These are phyloP conservation scores for Nannobrachium achirus DNA, from an alignment of 2,113 vertebrate genomes.

Conservation along the genomic window DNA sequence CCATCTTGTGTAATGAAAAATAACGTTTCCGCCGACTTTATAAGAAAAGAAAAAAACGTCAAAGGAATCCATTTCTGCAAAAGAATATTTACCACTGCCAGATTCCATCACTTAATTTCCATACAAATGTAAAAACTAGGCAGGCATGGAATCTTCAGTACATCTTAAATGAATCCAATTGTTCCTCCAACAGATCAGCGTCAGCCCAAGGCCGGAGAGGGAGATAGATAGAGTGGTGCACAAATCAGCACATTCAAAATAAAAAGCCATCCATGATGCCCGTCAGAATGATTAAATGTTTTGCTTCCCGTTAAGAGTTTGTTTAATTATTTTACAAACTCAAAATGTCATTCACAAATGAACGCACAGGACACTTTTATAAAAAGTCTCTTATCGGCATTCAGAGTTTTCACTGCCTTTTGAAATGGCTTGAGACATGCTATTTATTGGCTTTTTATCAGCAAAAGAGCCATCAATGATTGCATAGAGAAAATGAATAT, in stretches of 20 bases:
- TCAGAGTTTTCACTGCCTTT: not conserved
- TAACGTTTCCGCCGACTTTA: conserved; percentile 76
- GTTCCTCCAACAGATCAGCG: conserved; percentile 69
- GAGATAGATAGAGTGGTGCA: conserved; percentile 53
- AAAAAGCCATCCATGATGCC: conserved; percentile 57
- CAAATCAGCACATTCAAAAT: conserved; percentile 77
- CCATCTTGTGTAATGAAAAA: conserved; percentile 45
- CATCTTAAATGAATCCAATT: conserved; percentile 81
- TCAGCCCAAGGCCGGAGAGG: conserved; percentile 56
- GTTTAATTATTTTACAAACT: too few species aligned
- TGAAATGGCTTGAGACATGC: not conserved
- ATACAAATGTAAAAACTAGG: conserved; percentile 79
- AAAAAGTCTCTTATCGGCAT: conserved; percentile 11
- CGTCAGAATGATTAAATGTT: conserved; percentile 64
- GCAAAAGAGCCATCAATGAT: not conserved
- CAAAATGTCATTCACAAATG: too few species aligned
- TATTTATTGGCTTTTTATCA: not conserved
- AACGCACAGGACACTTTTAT: not conserved
- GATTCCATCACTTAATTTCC: conserved; percentile 83
- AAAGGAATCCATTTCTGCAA: conserved; percentile 62
- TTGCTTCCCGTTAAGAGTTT: conserved; percentile 16
- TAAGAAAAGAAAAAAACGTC: conserved; percentile 25
- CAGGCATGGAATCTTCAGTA: conserved; percentile 75
- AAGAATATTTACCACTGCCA: conserved; percentile 73
- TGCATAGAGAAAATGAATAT: conserved; percentile 14